Evolutionary conservation across 2,888 invertebrate genomes (phyloP).

Genomic region (Pogonocherus hispidulus): DNA sequence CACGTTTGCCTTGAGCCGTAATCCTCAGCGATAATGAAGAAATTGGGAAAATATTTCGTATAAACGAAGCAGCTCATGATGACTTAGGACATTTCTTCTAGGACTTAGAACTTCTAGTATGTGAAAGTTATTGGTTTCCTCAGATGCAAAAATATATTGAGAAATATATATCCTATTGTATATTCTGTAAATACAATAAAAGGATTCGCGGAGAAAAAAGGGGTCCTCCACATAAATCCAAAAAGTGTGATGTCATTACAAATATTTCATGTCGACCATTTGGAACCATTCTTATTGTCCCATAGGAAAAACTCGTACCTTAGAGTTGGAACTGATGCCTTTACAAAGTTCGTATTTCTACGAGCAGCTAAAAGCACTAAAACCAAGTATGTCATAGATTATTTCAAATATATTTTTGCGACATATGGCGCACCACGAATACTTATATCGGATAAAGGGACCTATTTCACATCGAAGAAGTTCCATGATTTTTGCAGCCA

Average conservation of each 20-base stretch:
- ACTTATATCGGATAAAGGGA: conserved; percentile 64
- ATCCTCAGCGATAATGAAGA: conserved; percentile 38
- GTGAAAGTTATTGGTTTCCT: conserved; percentile 65
- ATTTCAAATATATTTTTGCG: conserved; percentile 31
- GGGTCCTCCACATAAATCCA: conserved; percentile 34
- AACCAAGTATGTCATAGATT: conserved; percentile 44
- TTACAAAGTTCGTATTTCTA: conserved; percentile 39
- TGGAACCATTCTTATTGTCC: conserved; percentile 65
- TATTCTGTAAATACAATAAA: conserved; percentile 38
- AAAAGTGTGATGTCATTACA: conserved; percentile 31
- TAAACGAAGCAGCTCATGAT: conserved; percentile 59
- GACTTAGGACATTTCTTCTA: conserved; percentile 64
- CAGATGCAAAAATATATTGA: conserved; percentile 61
- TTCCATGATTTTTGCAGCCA: conserved; percentile 60
- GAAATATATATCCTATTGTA: conserved; percentile 59
- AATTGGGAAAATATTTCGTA: conserved; percentile 32
- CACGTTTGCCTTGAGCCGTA: conserved; percentile 50
- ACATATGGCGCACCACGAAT: conserved; percentile 54
- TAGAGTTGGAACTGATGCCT: conserved; percentile 30
- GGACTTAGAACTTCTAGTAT: too few species aligned
- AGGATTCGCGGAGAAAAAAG: conserved; percentile 32
- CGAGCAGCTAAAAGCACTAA: conserved; percentile 42
- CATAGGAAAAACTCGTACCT: conserved; percentile 53
- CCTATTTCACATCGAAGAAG: conserved; percentile 59
- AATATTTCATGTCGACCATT: conserved; percentile 59